Conservation (phyloP, 2,888 invertebrate genomes). For the Pherbina coryleti region DNA sequence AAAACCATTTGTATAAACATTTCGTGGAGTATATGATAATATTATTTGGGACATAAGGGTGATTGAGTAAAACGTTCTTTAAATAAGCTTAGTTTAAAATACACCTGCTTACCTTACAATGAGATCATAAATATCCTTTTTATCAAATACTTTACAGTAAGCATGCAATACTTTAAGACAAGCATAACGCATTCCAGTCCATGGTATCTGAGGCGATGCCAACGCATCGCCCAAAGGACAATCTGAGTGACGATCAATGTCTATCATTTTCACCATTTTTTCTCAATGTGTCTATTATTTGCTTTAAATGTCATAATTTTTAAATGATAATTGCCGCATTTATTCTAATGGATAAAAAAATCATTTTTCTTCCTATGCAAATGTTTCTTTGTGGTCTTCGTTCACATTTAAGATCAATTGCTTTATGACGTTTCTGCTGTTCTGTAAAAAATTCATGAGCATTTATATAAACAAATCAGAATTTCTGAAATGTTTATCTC, state of each 20-base stretch:
- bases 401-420: not conserved
- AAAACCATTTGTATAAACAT: no score
- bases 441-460: not conserved
- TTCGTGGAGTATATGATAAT: no score
- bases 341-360: no score
- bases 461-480: slow-evolving; percentile 18
- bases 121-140: slow-evolving; percentile 82
- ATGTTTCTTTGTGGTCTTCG: slow-evolving; percentile 7
- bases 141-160: slow-evolving; percentile 89
- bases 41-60: no score
- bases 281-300: slow-evolving; percentile 35
- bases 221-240: slow-evolving; percentile 75
- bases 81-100: no score
- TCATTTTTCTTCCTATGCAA: not conserved
- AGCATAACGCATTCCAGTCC: slow-evolving; percentile 87
- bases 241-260: slow-evolving; percentile 75
- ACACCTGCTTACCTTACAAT: slow-evolving; percentile 77
- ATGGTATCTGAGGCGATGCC: slow-evolving; percentile 73
- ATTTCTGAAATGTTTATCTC: slow-evolving; percentile 16
- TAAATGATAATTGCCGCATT: no score
- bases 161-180: slow-evolving; percentile 86
- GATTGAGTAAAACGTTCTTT: no score
- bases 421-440: not conserved
- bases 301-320: not conserved
- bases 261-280: slow-evolving; percentile 72